Conservation (phyloP, 2,113 vertebrate species). For the Actenoides hombroni region DNA sequence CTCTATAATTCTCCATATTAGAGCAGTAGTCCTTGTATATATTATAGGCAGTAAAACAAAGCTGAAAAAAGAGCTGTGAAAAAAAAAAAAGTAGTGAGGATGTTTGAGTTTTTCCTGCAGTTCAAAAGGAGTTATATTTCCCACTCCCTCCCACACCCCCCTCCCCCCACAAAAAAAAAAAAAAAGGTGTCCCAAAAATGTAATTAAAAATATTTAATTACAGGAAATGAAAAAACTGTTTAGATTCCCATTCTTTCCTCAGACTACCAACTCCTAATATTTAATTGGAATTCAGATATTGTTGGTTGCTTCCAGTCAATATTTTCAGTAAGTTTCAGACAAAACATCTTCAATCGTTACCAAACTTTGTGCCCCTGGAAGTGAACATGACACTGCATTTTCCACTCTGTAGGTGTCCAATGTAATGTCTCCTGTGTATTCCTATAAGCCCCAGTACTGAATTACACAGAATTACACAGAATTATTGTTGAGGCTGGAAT, state of each 20-base stretch:
- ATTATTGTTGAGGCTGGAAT: no score
- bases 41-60: neutral
- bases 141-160: no score
- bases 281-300: neutral
- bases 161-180: accelerated
- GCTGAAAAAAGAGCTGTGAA: neutral
- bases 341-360: neutral
- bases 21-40: neutral
- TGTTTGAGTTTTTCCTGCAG: neutral
- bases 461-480: no score
- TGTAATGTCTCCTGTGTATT: neutral
- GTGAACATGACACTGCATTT: neutral
- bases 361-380: accelerated
- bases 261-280: neutral
- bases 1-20: neutral
- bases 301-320: neutral
- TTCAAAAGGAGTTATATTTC: neutral
- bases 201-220: neutral
- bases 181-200: neutral
- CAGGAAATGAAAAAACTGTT: neutral
- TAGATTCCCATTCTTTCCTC: neutral
- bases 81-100: neutral
- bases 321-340: neutral
- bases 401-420: accelerated
- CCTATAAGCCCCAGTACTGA: no score